These are phyloP conservation scores for Melipona bicolor DNA, from an alignment of 2,888 invertebrate species.

Conservation along the genomic window DNA sequence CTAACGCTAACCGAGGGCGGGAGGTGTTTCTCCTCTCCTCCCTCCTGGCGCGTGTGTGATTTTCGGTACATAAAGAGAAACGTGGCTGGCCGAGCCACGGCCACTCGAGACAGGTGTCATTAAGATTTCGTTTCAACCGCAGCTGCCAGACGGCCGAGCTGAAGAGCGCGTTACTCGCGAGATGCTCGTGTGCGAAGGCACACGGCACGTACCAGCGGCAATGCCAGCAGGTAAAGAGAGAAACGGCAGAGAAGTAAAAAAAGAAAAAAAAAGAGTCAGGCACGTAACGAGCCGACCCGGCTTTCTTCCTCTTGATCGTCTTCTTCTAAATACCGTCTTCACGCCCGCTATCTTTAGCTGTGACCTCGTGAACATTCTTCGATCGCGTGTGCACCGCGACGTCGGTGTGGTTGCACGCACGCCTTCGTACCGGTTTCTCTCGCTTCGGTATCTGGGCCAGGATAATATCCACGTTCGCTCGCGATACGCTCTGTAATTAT, in stretches of 20 bases:
- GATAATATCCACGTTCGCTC: slow-evolving; percentile 5
- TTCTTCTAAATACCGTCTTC: slow-evolving; percentile 68
- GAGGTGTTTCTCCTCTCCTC: no score
- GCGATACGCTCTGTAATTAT: slow-evolving; percentile 8
- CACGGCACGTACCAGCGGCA: slow-evolving; percentile 16
- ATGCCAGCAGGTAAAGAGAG: slow-evolving; percentile 3
- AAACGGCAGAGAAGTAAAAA: slow-evolving; percentile 30
- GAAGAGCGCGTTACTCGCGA: slow-evolving; percentile 53
- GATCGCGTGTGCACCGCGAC: not conserved
- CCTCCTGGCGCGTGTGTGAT: slow-evolving; percentile 27
- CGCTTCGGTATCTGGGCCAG: slow-evolving; percentile 3
- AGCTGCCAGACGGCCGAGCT: slow-evolving; percentile 59
- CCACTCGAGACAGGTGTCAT: slow-evolving; percentile 71
- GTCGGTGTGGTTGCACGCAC: slow-evolving; percentile 4
- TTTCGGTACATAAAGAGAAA: slow-evolving; percentile 60
- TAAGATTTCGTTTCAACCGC: slow-evolving; percentile 70
- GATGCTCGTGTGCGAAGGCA: slow-evolving; percentile 47
- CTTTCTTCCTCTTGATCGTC: slow-evolving; percentile 67
- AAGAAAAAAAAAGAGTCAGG: slow-evolving; percentile 41
- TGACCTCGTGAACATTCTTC: not conserved
- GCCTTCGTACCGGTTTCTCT: not conserved
- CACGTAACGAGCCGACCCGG: slow-evolving; percentile 65
- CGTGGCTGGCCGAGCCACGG: slow-evolving; percentile 29
- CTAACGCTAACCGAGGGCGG: slow-evolving; percentile 1
- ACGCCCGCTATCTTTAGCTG: slow-evolving; percentile 57